Conservation (phyloP, 1,140 invertebrate genomes). For the Eupeodes corollae region DNA sequence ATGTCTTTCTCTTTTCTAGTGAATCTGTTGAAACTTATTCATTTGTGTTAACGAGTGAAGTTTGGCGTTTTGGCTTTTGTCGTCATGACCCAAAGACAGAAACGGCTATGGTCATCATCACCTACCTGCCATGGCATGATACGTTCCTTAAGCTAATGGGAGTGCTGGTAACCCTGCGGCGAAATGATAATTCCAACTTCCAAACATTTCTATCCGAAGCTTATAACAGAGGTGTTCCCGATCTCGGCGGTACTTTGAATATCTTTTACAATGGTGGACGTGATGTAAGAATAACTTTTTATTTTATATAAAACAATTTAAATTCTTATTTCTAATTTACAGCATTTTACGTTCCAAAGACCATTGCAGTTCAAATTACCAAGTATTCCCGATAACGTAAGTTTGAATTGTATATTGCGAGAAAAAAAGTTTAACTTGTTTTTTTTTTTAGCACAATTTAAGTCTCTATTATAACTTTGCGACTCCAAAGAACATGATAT, state of each 20-base stretch:
- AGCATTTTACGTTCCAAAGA: conserved; percentile 66
- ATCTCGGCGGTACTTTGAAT: conserved; percentile 42
- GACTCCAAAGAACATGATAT: conserved; percentile 84
- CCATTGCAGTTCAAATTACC: conserved; percentile 72
- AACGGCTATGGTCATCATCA: conserved; percentile 66
- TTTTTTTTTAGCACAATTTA: conserved; percentile 71
- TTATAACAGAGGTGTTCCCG: conserved; percentile 51
- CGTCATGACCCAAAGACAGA: conserved; percentile 75
- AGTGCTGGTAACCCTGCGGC: conserved; percentile 21
- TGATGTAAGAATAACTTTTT: conserved; percentile 39
- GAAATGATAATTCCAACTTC: conserved; percentile 21
- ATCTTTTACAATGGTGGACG: conserved; percentile 45
- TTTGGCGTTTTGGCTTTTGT: conserved; percentile 93
- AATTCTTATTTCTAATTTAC: conserved; percentile 34
- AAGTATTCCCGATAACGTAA: conserved; percentile 90
- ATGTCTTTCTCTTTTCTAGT: conserved; percentile 10
- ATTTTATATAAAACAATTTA: not conserved
- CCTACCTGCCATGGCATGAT: conserved; percentile 90
- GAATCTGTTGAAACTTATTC: conserved; percentile 50
- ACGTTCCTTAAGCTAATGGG: conserved; percentile 75
- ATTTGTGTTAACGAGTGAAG: conserved; percentile 84
- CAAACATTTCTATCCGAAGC: conserved; percentile 54
- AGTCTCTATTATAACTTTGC: conserved; percentile 94
- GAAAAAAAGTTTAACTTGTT: conserved; percentile 2
- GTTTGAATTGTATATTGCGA: conserved; percentile 30